phyloP scores from a whole-genome alignment of 2,113 vertebrate species.

The Hyla sarda region DNA sequence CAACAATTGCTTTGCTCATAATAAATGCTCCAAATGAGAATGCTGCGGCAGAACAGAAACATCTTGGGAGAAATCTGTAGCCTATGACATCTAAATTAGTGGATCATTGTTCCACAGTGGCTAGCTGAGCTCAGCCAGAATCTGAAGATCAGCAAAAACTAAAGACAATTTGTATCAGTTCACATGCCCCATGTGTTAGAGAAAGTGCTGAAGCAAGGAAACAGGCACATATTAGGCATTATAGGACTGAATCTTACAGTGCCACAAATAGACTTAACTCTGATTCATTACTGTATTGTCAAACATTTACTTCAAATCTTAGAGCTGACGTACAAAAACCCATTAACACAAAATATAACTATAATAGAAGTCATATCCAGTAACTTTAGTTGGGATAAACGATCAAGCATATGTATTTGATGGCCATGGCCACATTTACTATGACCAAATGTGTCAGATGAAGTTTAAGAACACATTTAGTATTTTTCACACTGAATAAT shows the following conservation, averaged over 20 bases:
- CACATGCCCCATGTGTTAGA: slow-evolving; percentile 29
- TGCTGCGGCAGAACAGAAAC: background rate
- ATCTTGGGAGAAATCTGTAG: slow-evolving; percentile 43
- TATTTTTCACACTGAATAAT: background rate
- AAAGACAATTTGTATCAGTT: slow-evolving; percentile 42
- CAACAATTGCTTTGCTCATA: background rate
- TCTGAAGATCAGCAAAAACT: slow-evolving; percentile 27
- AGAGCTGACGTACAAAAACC: background rate
- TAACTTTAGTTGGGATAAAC: background rate
- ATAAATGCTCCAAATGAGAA: slow-evolving; percentile 10
- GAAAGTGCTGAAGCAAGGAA: slow-evolving; percentile 42
- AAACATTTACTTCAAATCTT: background rate
- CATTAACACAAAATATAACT: background rate
- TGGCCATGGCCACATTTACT: background rate
- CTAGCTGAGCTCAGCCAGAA: slow-evolving; percentile 28
- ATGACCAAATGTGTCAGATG: background rate
- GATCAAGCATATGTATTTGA: background rate
- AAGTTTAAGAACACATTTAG: background rate
- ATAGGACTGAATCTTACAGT: background rate
- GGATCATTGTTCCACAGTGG: slow-evolving; percentile 31
- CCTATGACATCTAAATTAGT: slow-evolving; percentile 38
- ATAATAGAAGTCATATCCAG: background rate
- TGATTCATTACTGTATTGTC: background rate
- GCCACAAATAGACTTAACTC: background rate
- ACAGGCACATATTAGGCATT: background rate